A percentile compares a stretch with the other conserved stretches of the same genome.
These are phyloP conservation scores for Todus mexicanus DNA, from an alignment of 2,797 vertebrate genomes.

Conservation along the genomic window DNA sequence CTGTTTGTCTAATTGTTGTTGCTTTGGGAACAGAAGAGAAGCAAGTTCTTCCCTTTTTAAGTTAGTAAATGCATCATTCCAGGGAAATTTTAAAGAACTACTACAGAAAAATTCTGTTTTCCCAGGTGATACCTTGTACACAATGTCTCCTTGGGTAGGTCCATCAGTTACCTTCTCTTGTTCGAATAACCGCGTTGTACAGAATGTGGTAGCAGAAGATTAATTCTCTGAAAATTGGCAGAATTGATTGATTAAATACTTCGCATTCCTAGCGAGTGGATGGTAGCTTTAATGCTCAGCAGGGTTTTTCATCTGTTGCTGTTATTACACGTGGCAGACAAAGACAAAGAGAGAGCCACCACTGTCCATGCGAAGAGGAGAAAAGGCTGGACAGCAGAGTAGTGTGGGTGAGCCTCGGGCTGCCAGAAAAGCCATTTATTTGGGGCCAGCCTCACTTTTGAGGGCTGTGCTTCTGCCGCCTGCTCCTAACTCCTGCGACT, in stretches of 20 bases:
- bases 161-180: neutral
- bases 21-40: neutral
- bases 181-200: neutral
- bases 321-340: neutral
- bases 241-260: neutral
- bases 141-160: neutral
- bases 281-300: neutral
- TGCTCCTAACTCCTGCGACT: rapidly evolving
- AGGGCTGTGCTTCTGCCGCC: neutral
- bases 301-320: neutral
- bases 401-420: rapidly evolving
- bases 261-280: neutral
- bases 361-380: neutral
- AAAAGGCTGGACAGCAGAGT: neutral
- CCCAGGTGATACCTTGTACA: neutral
- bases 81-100: neutral
- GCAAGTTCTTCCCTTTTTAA: neutral
- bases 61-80: neutral
- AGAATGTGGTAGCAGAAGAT: neutral
- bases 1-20: neutral
- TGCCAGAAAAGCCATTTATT: neutral
- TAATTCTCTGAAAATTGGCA: neutral
- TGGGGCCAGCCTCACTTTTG: neutral
- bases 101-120: neutral
- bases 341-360: neutral